Percentiles rank a stretch among this genome's conserved stretches.
Conservation (phyloP, 2,888 invertebrate genomes). For the Stegana nigrithorax region DNA sequence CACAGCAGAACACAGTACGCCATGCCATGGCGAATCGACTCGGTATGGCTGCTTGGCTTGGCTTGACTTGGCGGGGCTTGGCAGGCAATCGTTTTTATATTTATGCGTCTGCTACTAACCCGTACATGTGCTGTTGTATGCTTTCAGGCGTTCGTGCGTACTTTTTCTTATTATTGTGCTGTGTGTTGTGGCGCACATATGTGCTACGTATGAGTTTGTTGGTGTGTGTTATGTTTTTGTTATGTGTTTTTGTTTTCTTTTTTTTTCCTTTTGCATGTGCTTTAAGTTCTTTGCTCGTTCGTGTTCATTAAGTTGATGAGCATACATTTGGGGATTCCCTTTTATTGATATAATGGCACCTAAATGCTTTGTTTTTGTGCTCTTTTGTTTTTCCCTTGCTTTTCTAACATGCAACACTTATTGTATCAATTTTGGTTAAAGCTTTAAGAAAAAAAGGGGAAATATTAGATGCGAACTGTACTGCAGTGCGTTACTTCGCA, state of each 20-base stretch:
- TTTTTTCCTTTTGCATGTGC: conserved; percentile 11
- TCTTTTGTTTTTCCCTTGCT: background rate
- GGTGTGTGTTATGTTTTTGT: conserved; percentile 36
- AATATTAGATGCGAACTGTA: too few species aligned
- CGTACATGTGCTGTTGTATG: too few species aligned
- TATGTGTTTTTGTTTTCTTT: conserved; percentile 36
- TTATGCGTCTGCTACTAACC: background rate
- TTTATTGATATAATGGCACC: conserved; percentile 24
- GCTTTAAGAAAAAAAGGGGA: too few species aligned
- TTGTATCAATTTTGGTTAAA: too few species aligned
- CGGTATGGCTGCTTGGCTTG: too few species aligned
- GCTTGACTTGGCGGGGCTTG: too few species aligned
- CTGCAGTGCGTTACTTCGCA: too few species aligned
- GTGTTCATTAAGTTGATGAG: conserved; percentile 46
- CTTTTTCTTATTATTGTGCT: background rate
- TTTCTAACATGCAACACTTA: too few species aligned
- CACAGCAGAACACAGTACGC: too few species aligned
- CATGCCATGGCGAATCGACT: too few species aligned
- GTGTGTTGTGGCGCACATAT: background rate
- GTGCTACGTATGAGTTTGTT: conserved; percentile 12
- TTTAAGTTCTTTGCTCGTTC: background rate
- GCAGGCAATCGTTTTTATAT: too few species aligned
- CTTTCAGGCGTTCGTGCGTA: background rate
- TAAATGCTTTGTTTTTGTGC: background rate
- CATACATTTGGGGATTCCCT: conserved; percentile 51